Conservation (phyloP, 2,113 vertebrate genomes). For the Taurulus bubalis region DNA sequence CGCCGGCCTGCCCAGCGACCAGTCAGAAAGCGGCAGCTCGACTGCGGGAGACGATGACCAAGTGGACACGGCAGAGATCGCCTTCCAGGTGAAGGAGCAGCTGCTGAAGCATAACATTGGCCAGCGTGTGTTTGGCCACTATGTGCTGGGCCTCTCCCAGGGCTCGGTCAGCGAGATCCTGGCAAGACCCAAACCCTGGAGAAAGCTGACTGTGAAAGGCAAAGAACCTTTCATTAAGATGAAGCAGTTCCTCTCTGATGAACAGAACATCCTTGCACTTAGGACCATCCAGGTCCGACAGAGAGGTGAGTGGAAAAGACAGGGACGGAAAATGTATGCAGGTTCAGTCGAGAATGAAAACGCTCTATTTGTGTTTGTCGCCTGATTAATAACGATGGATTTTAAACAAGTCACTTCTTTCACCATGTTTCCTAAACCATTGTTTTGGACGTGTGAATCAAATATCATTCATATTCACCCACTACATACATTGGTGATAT, state of each 20-base stretch:
- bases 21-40: constrained; percentile 83
- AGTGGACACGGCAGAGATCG: constrained; percentile 95
- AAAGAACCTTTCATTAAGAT: constrained; percentile 99
- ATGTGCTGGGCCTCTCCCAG: constrained; percentile 96
- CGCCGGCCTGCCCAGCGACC: constrained; percentile 85
- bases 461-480: constrained; percentile 12
- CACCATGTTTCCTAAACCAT: background rate
- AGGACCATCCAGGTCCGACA: constrained; percentile 99
- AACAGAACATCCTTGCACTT: constrained; percentile 97
- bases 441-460: background rate
- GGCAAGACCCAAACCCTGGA: constrained; percentile 98
- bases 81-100: constrained; percentile 99
- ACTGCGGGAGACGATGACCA: constrained; percentile 89
- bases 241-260: constrained; percentile 98
- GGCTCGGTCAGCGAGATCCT: constrained; percentile 99
- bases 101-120: constrained; percentile 99
- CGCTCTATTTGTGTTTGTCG: background rate
- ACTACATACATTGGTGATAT: background rate
- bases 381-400: background rate
- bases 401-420: background rate
- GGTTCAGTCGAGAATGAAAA: background rate
- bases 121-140: constrained; percentile 97
- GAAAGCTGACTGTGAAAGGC: constrained; percentile 98
- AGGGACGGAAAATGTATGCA: background rate
- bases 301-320: constrained; percentile 90